Conservation (phyloP, 2,113 vertebrate genomes). For the Plecotus auritus region DNA sequence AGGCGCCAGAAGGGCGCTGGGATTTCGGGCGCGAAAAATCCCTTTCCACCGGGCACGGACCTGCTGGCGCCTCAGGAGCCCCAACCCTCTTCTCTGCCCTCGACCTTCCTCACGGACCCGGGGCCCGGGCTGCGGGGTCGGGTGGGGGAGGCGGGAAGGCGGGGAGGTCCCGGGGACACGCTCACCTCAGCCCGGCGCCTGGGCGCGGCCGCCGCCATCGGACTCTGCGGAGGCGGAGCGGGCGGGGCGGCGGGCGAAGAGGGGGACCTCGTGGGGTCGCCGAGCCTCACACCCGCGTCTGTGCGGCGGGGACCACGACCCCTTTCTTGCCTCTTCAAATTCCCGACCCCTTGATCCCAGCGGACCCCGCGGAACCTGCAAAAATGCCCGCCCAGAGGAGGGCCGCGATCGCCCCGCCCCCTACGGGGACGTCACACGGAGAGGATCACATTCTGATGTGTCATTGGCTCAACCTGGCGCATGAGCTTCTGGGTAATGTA, state of each 20-base stretch:
- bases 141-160: rapidly evolving
- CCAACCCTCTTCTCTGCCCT: no score
- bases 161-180: background rate
- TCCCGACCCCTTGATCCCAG: no score
- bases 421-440: rapidly evolving
- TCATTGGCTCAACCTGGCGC: background rate
- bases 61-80: no score
- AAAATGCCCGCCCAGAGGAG: background rate
- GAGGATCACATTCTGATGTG: background rate
- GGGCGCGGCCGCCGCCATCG: background rate
- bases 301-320: background rate
- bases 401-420: no score
- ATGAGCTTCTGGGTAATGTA: background rate
- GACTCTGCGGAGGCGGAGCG: no score
- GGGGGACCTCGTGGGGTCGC: background rate
- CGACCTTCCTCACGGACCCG: no score
- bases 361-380: no score
- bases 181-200: background rate
- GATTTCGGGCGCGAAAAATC: no score
- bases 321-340: no score
- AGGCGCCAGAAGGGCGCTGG: no score
- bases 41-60: no score
- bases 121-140: background rate
- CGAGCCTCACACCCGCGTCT: background rate
- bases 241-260: no score